These are phyloP conservation scores for Tenebrio molitor DNA, from an alignment of 1,140 invertebrate genomes.

Conservation along the genomic window DNA sequence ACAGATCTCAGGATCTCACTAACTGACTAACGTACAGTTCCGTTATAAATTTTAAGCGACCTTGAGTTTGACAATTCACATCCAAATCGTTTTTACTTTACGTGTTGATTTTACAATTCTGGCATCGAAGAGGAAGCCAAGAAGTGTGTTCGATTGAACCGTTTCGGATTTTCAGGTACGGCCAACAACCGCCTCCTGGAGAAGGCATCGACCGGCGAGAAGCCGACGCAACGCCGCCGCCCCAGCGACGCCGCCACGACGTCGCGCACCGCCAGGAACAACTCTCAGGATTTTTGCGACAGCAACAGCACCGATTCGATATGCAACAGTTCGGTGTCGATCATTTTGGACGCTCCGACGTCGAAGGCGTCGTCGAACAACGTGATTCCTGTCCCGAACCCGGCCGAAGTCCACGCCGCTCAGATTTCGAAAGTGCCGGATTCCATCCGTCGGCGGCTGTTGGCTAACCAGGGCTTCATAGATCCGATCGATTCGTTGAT, in stretches of 20 bases:
- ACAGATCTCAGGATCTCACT: no score
- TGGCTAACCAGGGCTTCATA: constrained; percentile 11
- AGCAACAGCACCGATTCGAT: constrained; percentile 65
- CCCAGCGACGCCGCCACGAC: constrained; percentile 51
- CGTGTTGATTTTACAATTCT: no score
- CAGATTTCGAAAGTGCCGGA: constrained; percentile 15
- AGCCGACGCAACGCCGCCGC: constrained; percentile 37
- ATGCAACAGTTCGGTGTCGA: constrained; percentile 70
- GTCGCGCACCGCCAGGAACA: constrained; percentile 64
- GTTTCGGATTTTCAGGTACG: constrained; percentile 42
- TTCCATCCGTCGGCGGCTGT: constrained; percentile 17
- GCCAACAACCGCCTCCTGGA: constrained; percentile 49
- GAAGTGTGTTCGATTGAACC: no score
- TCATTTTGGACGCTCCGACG: constrained; percentile 46
- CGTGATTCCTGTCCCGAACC: constrained; percentile 47
- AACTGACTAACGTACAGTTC: no score
- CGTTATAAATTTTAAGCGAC: no score
- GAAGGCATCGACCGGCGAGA: constrained; percentile 46
- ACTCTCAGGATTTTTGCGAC: constrained; percentile 64
- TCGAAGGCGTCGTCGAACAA: constrained; percentile 34
- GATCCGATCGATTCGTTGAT: constrained; percentile 34
- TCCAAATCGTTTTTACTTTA: no score
- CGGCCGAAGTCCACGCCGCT: background rate
- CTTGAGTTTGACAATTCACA: no score
- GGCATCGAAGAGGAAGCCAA: no score